These are phyloP conservation scores for Betta splendens DNA, from an alignment of 2,797 vertebrate species.

Conservation along the genomic window DNA sequence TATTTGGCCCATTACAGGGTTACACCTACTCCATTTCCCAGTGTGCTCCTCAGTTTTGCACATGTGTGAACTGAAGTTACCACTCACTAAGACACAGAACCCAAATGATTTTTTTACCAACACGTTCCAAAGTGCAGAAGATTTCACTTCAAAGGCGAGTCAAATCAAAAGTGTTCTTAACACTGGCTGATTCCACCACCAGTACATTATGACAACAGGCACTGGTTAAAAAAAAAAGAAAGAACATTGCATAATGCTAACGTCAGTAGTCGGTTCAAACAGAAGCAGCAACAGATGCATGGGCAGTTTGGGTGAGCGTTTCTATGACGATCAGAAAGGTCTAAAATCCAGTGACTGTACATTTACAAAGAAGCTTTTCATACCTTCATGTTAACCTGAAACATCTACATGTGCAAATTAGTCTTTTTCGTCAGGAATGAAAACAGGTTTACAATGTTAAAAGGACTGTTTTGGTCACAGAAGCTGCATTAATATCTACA, in stretches of 20 bases:
- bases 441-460: slow-evolving; percentile 40
- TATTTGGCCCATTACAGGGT: slow-evolving; percentile 61
- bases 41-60: slow-evolving; percentile 48
- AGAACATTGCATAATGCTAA: slow-evolving; percentile 53
- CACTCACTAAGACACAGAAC: slow-evolving; percentile 58
- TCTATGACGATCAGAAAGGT: slow-evolving; percentile 52
- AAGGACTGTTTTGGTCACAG: slow-evolving; percentile 37
- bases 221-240: slow-evolving; percentile 15
- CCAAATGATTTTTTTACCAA: slow-evolving; percentile 47
- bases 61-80: slow-evolving; percentile 50
- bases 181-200: slow-evolving; percentile 45
- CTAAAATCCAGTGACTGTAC: slow-evolving; percentile 56
- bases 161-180: slow-evolving; percentile 65
- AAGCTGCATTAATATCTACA: slow-evolving; percentile 25
- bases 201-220: slow-evolving; percentile 45
- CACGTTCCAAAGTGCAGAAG: slow-evolving; percentile 80
- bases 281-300: slow-evolving; percentile 57
- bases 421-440: slow-evolving; percentile 47
- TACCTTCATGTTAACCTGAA: slow-evolving; percentile 64
- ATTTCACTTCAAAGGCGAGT: slow-evolving; percentile 67
- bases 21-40: slow-evolving; percentile 44
- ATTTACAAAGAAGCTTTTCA: slow-evolving; percentile 65
- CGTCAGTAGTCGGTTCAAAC: slow-evolving; percentile 57
- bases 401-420: slow-evolving; percentile 73
- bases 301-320: slow-evolving; percentile 36